Evolutionary conservation across 2,888 invertebrate genomes (phyloP).

Genomic region (Tetranychus truncatus): DNA sequence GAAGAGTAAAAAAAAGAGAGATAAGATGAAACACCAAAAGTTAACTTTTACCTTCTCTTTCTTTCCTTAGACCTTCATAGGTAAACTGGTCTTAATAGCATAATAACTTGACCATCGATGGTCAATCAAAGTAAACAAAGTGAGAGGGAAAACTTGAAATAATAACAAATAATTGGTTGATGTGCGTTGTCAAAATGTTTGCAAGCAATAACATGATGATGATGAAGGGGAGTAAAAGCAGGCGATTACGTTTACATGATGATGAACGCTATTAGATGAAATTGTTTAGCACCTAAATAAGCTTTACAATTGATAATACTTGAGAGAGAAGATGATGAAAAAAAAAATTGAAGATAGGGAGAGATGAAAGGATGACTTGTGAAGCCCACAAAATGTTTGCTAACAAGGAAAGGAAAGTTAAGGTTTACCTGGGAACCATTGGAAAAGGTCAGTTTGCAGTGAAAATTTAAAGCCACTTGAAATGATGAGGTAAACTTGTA

Average conservation of each 20-base stretch:
- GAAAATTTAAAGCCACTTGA: background rate
- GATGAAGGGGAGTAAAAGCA: background rate
- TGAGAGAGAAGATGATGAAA: background rate
- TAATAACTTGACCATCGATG: slow-evolving; percentile 1
- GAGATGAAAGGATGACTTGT: slow-evolving; percentile 1
- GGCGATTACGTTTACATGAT: background rate
- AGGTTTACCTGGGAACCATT: background rate
- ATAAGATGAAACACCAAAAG: background rate
- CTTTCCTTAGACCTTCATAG: background rate
- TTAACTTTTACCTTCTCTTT: background rate
- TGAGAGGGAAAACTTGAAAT: background rate
- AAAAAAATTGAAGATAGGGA: background rate
- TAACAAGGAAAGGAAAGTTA: background rate
- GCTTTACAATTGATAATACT: background rate
- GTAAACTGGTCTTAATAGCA: background rate
- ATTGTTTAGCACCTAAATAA: background rate
- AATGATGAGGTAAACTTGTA: background rate
- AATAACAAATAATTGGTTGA: slow-evolving; percentile 1
- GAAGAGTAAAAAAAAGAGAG: background rate
- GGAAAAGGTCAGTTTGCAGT: background rate
- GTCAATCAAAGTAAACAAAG: background rate
- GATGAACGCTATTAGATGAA: background rate
- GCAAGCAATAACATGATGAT: background rate
- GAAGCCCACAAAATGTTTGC: background rate
- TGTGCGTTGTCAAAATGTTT: background rate